Evolutionary conservation across 2,797 vertebrate genomes (phyloP).

Genomic region (Micropoecilia bifurca): DNA sequence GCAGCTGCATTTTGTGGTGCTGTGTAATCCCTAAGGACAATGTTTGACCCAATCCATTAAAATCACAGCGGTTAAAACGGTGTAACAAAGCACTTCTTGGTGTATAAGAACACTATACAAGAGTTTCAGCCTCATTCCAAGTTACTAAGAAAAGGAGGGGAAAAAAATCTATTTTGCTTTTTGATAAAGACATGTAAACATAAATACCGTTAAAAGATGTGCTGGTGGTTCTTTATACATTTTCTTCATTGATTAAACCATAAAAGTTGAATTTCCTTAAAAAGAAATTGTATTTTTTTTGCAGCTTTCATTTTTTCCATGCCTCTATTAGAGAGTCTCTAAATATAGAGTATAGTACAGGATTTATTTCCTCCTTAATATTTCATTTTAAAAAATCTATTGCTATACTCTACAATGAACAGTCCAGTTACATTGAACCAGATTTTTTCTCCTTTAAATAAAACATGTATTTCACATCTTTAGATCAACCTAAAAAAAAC

Average conservation of each 20-base stretch:
- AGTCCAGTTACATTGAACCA: background rate
- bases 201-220: background rate
- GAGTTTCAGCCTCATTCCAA: background rate
- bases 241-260: background rate
- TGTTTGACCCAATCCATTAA: constrained; percentile 1
- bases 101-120: background rate
- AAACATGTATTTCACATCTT: background rate
- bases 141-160: background rate
- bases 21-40: background rate
- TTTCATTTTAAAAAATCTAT: background rate
- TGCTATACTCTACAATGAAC: background rate
- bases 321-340: background rate
- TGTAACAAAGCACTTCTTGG: background rate
- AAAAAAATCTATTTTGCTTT: background rate
- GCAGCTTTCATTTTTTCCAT: background rate
- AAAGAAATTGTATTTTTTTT: background rate
- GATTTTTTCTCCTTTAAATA: background rate
- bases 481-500: background rate
- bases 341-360: background rate
- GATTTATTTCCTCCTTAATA: background rate
- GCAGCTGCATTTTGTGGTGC: background rate
- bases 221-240: background rate
- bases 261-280: background rate
- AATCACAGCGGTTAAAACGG: background rate
- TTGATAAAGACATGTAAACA: background rate